phyloP scores from a whole-genome alignment of 1,140 invertebrate genomes.

The Pseudomyrmex gracilis region DNA sequence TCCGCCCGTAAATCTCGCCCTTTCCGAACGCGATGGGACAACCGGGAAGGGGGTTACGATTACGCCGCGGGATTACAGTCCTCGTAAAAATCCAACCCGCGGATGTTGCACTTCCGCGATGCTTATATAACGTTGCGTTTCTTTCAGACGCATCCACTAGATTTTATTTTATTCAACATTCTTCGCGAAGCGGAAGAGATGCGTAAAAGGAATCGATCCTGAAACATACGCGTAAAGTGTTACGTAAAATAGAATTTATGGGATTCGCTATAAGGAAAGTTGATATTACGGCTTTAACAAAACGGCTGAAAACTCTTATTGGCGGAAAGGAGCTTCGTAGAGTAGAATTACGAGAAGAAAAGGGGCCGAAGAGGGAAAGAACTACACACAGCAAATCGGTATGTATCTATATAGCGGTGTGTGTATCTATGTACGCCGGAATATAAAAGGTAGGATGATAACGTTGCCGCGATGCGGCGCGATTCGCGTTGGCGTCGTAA shows the following conservation, averaged over 20 bases:
- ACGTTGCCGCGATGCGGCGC: constrained; percentile 35
- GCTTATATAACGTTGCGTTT: too few relatives aligned
- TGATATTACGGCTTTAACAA: background rate
- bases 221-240: too few relatives aligned
- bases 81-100: constrained; percentile 24
- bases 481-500: constrained; percentile 64
- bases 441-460: constrained; percentile 33
- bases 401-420: too few relatives aligned
- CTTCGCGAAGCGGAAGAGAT: background rate
- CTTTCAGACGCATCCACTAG: too few relatives aligned
- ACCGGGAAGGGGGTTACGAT: constrained; percentile 29
- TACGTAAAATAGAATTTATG: background rate
- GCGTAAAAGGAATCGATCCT: background rate
- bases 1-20: constrained; percentile 49
- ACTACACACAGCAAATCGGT: background rate
- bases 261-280: background rate
- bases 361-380: background rate
- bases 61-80: constrained; percentile 33
- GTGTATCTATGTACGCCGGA: background rate
- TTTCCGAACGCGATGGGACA: constrained; percentile 11
- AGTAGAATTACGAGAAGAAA: background rate
- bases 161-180: background rate
- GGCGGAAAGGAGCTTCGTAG: background rate
- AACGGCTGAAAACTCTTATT: background rate
- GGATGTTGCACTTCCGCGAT: background rate